Evolutionary conservation across 2,113 vertebrate species (phyloP).

Genomic region (Apistogramma diplotaenia): DNA sequence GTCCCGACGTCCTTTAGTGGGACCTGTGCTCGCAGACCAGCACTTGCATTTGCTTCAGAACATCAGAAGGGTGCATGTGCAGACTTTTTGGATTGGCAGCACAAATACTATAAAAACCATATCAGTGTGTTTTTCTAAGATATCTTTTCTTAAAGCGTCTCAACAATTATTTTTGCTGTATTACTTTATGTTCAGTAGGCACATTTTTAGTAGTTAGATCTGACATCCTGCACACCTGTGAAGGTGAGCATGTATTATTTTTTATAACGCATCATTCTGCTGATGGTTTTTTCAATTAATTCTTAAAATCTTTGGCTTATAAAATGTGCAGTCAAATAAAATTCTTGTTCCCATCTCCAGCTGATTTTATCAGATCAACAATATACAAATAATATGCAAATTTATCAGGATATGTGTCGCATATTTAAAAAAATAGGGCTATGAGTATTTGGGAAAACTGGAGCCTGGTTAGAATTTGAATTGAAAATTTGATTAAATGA

Average conservation of each 20-base stretch:
- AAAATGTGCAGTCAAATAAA: not conserved
- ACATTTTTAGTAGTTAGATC: not conserved
- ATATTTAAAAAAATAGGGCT: not conserved
- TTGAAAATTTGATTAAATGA: not conserved
- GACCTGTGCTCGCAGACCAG: not conserved
- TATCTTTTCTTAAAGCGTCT: not conserved
- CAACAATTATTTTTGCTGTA: not conserved
- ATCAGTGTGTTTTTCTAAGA: not conserved
- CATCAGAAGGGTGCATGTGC: not conserved
- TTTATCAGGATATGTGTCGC: not conserved
- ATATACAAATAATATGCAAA: not conserved
- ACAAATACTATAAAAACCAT: not conserved
- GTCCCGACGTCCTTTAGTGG: not conserved
- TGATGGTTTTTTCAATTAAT: not conserved
- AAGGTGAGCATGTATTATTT: accelerated
- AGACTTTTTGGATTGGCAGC: not conserved
- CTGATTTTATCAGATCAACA: not conserved
- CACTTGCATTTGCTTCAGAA: not conserved
- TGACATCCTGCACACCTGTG: accelerated
- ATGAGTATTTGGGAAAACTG: not conserved
- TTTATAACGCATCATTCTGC: not conserved
- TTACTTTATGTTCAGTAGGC: not conserved
- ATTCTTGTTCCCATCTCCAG: not conserved
- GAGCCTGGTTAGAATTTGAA: not conserved
- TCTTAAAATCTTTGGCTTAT: not conserved